phyloP scores from a whole-genome alignment of 2,797 vertebrate genomes.

The Schizopygopsis pylzovi region DNA sequence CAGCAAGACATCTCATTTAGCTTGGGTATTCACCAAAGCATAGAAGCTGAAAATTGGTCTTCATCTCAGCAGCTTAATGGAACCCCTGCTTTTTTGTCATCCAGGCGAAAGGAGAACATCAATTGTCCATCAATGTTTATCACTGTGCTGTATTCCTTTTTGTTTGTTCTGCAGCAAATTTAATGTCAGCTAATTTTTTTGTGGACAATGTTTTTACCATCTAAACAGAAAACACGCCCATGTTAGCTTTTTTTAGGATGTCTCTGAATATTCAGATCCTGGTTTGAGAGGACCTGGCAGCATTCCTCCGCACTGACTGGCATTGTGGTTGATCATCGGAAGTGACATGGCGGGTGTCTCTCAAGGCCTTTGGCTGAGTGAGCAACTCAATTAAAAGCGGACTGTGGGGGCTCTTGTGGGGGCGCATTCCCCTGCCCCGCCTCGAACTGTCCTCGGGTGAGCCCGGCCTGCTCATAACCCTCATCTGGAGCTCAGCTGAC shows the following conservation, averaged over 20 bases:
- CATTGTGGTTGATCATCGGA: constrained; percentile 82
- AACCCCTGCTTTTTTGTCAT: constrained; percentile 45
- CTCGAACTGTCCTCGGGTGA: constrained; percentile 67
- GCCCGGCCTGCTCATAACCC: constrained; percentile 62
- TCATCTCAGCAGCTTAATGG: constrained; percentile 68
- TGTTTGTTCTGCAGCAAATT: neutral
- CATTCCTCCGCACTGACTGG: constrained; percentile 73
- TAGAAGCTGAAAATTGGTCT: constrained; percentile 72
- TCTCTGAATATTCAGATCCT: constrained; percentile 71
- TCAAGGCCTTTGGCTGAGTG: constrained; percentile 76
- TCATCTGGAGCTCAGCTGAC: constrained; percentile 72
- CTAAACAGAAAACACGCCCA: constrained; percentile 30
- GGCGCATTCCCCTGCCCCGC: constrained; percentile 56
- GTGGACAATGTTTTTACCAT: neutral
- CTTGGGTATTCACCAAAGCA: constrained; percentile 70
- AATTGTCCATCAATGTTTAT: constrained; percentile 61
- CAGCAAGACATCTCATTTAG: constrained; percentile 67
- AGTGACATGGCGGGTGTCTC: constrained; percentile 80
- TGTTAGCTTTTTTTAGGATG: constrained; percentile 66
- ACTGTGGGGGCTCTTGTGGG: constrained; percentile 72
- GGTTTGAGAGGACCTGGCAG: constrained; percentile 76
- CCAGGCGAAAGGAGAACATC: constrained; percentile 1
- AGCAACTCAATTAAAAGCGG: constrained; percentile 83
- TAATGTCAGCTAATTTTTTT: constrained; percentile 15
- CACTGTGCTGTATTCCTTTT: constrained; percentile 1